Evolutionary conservation across 2,888 invertebrate genomes (phyloP).

Genomic region (Ectemnius cavifrons): DNA sequence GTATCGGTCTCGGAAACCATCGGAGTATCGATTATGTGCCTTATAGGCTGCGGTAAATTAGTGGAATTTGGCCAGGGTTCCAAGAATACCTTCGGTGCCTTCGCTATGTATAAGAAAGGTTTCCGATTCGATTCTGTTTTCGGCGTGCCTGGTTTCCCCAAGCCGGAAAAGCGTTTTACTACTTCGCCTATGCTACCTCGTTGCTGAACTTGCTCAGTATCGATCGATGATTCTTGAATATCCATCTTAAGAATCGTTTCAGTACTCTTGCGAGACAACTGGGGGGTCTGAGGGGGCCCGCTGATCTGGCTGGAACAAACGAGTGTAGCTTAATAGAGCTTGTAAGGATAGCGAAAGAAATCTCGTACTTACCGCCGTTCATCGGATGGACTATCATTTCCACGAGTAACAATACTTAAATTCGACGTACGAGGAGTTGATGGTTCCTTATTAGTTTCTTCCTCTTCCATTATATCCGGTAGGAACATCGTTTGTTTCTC

Average conservation of each 20-base stretch:
- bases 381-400: slow-evolving; percentile 64
- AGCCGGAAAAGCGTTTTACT: slow-evolving; percentile 62
- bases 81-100: slow-evolving; percentile 58
- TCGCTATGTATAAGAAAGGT: slow-evolving; percentile 64
- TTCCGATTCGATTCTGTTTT: slow-evolving; percentile 62
- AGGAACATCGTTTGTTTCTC: slow-evolving; percentile 80
- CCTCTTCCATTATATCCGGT: slow-evolving; percentile 80
- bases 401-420: slow-evolving; percentile 63
- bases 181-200: slow-evolving; percentile 59
- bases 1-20: not conserved
- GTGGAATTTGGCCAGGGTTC: slow-evolving; percentile 74
- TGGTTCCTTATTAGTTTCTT: slow-evolving; percentile 65
- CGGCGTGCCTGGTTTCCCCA: slow-evolving; percentile 51
- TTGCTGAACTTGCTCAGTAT: slow-evolving; percentile 47
- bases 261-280: slow-evolving; percentile 65
- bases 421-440: slow-evolving; percentile 68
- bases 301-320: slow-evolving; percentile 77
- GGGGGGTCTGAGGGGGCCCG: slow-evolving; percentile 69
- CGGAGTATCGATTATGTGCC: slow-evolving; percentile 35
- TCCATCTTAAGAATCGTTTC: slow-evolving; percentile 74
- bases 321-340: slow-evolving; percentile 67
- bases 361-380: slow-evolving; percentile 68
- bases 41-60: slow-evolving; percentile 58
- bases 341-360: not conserved
- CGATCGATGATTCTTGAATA: slow-evolving; percentile 57